Evolutionary conservation across 2,113 vertebrate genomes (phyloP), one percentile per base, ranked within the genome.

Genomic region (Alexandromys fortis): DNA sequence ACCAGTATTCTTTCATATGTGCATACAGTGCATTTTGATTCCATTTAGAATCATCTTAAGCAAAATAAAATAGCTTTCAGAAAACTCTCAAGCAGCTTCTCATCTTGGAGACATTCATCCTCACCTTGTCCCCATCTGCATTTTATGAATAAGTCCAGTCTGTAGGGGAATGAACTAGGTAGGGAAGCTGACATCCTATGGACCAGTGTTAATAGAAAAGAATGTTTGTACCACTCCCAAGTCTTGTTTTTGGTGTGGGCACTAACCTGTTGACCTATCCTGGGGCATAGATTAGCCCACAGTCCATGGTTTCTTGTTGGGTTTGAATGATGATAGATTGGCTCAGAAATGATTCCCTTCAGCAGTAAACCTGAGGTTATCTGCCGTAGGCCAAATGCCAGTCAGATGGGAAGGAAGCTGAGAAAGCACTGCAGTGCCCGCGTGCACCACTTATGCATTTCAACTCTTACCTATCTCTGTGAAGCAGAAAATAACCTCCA

Each of bases 401-500:
- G 16, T 38, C 55, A 16, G n/a, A 35, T 89, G 78, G 89, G 72
- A 86, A 73, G 35, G 52, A 49, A 38, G 5, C 49, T 67, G 1
- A 35, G 67, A 73, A 81, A 49, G 30, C 52, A 30, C 47, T 75
- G 28, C 65, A 28, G 30, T 52, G 26, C 70, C 61, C 49, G 67
- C 7, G 47, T 35, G 28, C 35, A 21, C 38, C 63, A 33, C 94
- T 68, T 90, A 49, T 45, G 67, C 73, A 11, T 77, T 86, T 95
- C 82, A 68, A 13, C 14, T 88, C 75, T 76, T 83, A 9, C 17
- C 47, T 92, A 35, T 96, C 38, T 38, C 68, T 35, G 19, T 65
- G 82, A 93, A 85, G 45, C 63, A 86, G 77, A 76, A 92, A 96
- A 89, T 79, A 86, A 47, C 45, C 79, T 72, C 28, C n/a, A 65